These are phyloP conservation scores for Poeciliopsis occidentalis DNA, from an alignment of 2,113 vertebrate genomes.

Conservation along the genomic window DNA sequence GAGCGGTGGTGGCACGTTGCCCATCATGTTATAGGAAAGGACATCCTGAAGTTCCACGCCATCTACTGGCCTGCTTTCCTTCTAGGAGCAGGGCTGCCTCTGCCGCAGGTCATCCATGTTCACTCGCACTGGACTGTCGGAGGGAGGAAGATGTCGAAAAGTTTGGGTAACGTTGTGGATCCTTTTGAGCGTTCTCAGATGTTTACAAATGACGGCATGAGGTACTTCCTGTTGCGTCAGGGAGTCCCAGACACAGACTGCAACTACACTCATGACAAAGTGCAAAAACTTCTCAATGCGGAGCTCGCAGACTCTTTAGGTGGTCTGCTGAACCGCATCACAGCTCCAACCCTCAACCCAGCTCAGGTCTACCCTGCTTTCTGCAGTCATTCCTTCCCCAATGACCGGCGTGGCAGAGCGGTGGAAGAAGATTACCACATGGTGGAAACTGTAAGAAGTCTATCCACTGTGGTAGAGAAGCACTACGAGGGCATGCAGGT, in stretches of 20 bases:
- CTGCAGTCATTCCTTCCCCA: constrained; percentile 82
- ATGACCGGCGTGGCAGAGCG: constrained; percentile 56
- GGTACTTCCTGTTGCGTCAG: constrained; percentile 94
- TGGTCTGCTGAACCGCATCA: constrained; percentile 92
- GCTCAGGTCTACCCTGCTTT: constrained; percentile 84
- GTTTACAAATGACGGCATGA: constrained; percentile 88
- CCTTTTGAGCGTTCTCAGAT: constrained; percentile 76
- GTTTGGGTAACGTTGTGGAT: constrained; percentile 91
- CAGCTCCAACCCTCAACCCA: constrained; percentile 87
- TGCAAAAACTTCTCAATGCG: constrained; percentile 86
- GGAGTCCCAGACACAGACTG: constrained; percentile 91
- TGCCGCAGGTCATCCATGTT: constrained; percentile 85
- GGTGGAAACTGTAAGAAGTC: constrained; percentile 75
- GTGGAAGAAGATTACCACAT: constrained; percentile 84
- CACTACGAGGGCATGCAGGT: constrained; percentile 84
- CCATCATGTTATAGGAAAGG: constrained; percentile 91
- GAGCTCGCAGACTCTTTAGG: constrained; percentile 92
- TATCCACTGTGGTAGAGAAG: constrained; percentile 80
- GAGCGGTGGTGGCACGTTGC: constrained; percentile 81
- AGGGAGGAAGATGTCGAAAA: constrained; percentile 98
- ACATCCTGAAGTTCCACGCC: constrained; percentile 95
- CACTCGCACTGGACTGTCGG: constrained; percentile 95
- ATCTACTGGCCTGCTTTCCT: constrained; percentile 96
- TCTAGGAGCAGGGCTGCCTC: constrained; percentile 85
- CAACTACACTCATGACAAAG: constrained; percentile 89